These are phyloP conservation scores for Alethe castanea DNA, from an alignment of 2,113 vertebrate species.

Conservation along the genomic window DNA sequence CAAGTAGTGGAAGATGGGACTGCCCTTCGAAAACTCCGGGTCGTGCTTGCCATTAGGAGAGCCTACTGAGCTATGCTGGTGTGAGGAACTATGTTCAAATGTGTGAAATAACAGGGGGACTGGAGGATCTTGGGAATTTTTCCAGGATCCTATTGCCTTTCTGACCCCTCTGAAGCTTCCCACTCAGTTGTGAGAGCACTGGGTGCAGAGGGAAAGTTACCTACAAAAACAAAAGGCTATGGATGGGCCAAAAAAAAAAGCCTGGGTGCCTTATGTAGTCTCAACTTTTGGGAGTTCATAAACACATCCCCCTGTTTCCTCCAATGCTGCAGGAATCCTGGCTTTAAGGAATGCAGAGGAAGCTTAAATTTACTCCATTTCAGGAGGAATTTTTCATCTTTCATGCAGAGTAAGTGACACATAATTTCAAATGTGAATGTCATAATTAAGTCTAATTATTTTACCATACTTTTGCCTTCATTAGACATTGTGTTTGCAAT, in stretches of 20 bases:
- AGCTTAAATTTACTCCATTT: background rate
- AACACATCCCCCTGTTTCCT: background rate
- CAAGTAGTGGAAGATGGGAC: background rate
- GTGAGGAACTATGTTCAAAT: background rate
- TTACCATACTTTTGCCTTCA: slow-evolving; percentile 55
- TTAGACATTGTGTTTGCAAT: slow-evolving; percentile 59
- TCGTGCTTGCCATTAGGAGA: background rate
- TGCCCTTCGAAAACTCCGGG: background rate
- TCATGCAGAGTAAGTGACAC: background rate
- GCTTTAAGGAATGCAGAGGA: background rate
- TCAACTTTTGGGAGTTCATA: background rate
- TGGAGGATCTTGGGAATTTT: background rate
- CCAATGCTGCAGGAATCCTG: background rate
- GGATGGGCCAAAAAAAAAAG: background rate
- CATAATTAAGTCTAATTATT: slow-evolving; percentile 64
- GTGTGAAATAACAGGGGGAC: background rate
- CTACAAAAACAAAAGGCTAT: background rate
- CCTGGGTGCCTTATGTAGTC: background rate
- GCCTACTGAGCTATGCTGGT: background rate
- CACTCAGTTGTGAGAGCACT: background rate
- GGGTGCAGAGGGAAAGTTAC: background rate
- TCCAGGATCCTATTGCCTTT: background rate
- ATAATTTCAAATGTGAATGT: slow-evolving; percentile 55
- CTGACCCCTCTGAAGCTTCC: background rate
- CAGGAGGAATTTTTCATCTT: slow-evolving; percentile 19